Evolutionary conservation across 2,888 invertebrate species (phyloP).

Genomic region (Sepioteuthis lessoniana): DNA sequence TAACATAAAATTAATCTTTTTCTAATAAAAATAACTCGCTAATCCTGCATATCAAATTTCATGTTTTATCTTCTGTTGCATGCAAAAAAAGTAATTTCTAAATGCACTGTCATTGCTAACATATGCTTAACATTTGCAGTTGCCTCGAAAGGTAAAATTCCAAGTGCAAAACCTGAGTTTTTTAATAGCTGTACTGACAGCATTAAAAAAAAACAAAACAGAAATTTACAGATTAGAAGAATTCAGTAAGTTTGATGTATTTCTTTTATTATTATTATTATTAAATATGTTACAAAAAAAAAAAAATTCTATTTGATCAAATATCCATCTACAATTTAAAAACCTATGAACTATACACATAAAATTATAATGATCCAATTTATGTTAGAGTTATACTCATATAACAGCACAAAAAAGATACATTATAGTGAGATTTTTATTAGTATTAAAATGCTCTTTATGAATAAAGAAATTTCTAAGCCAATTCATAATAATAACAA

Average conservation of each 20-base stretch:
- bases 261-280: not conserved
- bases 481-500: no score
- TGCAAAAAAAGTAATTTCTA: not conserved
- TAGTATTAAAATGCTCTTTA: no score
- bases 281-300: not conserved
- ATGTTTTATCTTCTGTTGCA: not conserved
- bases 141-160: slow-evolving; percentile 61
- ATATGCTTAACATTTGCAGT: slow-evolving; percentile 53
- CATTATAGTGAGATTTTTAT: no score
- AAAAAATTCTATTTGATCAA: not conserved
- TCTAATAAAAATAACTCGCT: not conserved
- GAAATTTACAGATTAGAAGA: slow-evolving; percentile 47
- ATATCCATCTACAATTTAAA: no score
- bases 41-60: not conserved
- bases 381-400: no score
- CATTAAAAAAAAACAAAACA: slow-evolving; percentile 53
- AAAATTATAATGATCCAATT: no score
- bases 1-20: not conserved
- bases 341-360: no score
- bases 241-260: not conserved
- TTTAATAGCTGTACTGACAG: slow-evolving; percentile 53
- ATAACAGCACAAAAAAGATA: no score
- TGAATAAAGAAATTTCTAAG: no score
- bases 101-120: not conserved
- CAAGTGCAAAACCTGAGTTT: slow-evolving; percentile 58